These are phyloP conservation scores for Emydura subglobosa DNA, from an alignment of 2,113 vertebrate genomes.

Conservation along the genomic window DNA sequence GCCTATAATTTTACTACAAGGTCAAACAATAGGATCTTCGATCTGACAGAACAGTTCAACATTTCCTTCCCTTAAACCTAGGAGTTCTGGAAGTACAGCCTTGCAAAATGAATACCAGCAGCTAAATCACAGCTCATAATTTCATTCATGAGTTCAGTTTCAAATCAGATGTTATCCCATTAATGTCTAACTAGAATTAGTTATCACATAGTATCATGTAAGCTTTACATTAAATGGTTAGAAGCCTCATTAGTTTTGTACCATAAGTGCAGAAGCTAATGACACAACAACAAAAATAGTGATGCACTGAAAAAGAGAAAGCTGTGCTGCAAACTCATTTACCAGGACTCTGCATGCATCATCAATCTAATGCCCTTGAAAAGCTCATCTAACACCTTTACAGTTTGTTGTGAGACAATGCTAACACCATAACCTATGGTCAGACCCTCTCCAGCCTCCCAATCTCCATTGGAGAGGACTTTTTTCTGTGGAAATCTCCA, in stretches of 20 bases:
- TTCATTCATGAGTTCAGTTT: conserved; percentile 30
- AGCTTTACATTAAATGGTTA: conserved; percentile 22
- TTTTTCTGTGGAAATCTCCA: neutral
- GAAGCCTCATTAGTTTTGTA: neutral
- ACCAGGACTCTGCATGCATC: neutral
- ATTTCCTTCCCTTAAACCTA: conserved; percentile 23
- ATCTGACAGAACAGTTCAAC: neutral
- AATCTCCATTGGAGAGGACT: no score
- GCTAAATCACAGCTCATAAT: neutral
- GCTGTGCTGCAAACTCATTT: neutral
- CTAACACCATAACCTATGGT: neutral
- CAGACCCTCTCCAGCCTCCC: neutral
- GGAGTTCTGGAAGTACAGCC: neutral
- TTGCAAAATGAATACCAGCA: neutral
- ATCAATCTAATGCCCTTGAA: neutral
- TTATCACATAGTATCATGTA: conserved; percentile 3
- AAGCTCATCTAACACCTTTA: neutral
- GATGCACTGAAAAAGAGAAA: neutral
- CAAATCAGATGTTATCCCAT: conserved; percentile 27
- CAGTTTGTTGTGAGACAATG: neutral
- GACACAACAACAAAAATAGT: neutral
- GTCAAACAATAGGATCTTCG: conserved; percentile 38
- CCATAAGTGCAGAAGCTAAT: conserved; percentile 1
- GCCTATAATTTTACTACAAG: conserved; percentile 39
- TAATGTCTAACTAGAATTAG: conserved; percentile 17